Base-by-base conservation (phyloP, 92 coral and sea anemone species). In the Porites divaricata region DNA sequence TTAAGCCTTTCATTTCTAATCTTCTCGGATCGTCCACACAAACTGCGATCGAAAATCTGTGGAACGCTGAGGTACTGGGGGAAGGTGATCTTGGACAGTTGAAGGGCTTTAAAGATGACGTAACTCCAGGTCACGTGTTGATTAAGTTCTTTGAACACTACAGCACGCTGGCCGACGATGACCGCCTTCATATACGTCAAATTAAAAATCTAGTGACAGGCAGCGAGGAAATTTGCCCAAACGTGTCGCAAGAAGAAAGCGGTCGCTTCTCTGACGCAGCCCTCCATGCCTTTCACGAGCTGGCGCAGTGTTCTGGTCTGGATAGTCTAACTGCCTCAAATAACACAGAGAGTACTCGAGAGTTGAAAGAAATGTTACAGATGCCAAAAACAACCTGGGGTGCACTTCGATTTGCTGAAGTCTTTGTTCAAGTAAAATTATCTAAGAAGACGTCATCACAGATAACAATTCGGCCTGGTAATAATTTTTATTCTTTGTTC, bases 381-480 rank as follows among this genome's bases (percentile, higher is more conserved):
- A 79, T 93, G 83, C 97, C 97, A n/a, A 79, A 91, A 63, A 75
- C 90, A 64, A 86, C 92, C 65, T 87, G 90, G 91, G 97, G 97
- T 11, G 88, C 91, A 4, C 88, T 93, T 51, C 86, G 97, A 51
- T 93, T 93, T 80, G 97, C 97, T 21, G 97, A 93, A 76, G 97
- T 88, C n/a, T 93, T 88, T 80, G 97, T 93, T 52, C 86, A 89
- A 14, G 72, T 83, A 10, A 85, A 82, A 19, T 63, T 93, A 22
- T 87, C 94, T 5, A 66, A 57, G 7, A 10, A 70, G 49, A 88
- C 94, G 14, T 89, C 84, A 20, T 94, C 97, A 6, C 83, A 65
- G 72, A 88, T 93, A 21, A 87, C 87, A 35, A 79, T 93, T 24
- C 92, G 97, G 19, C 89, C 95, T 23, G 92, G 97, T 93, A 85